These are phyloP conservation scores for Urocyon cinereoargenteus DNA, from an alignment of 2,797 vertebrate species.

Conservation along the genomic window DNA sequence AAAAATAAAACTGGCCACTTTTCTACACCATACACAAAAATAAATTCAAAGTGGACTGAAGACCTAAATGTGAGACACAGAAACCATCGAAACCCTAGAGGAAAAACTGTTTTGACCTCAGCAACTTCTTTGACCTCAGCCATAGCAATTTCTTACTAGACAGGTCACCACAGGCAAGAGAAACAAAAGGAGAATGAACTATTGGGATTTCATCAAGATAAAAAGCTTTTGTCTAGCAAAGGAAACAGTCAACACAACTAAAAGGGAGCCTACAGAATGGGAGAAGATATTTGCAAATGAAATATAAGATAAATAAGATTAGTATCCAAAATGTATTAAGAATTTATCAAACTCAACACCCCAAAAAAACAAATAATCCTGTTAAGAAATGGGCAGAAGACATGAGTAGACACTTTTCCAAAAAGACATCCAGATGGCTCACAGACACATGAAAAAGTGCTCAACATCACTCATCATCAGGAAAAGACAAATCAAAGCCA, in stretches of 20 bases:
- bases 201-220: background rate
- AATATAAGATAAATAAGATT: background rate
- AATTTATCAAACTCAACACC: background rate
- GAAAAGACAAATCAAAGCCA: background rate
- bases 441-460: background rate
- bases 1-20: background rate
- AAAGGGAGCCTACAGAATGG: background rate
- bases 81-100: background rate
- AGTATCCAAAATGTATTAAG: background rate
- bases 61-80: background rate
- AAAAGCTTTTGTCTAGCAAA: background rate
- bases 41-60: background rate
- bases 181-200: background rate
- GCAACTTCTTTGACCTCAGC: background rate
- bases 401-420: background rate
- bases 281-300: background rate
- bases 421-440: background rate
- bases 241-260: background rate
- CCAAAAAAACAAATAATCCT: background rate
- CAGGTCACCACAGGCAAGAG: background rate
- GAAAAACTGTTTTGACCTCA: background rate
- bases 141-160: background rate
- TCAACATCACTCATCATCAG: background rate
- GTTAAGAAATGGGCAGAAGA: background rate
- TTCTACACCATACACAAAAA: background rate